Evolutionary conservation across 2,888 invertebrate genomes (phyloP), one percentile per base, ranked within the genome.

Genomic region (Pristionchus fissidentatus): DNA sequence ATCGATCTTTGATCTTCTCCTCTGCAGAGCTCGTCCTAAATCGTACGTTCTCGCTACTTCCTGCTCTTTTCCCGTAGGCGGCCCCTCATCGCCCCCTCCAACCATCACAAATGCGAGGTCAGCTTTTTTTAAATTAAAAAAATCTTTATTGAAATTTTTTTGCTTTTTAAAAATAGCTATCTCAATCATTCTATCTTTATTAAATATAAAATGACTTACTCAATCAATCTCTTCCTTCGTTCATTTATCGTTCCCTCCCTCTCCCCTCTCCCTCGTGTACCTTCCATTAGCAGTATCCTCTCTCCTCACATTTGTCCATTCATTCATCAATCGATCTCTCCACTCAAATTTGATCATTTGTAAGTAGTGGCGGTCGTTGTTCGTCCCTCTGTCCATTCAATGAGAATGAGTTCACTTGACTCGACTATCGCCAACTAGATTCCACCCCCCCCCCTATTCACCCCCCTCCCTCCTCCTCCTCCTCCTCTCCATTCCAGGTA

Each of bases 1-100:
- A 49, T 66, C 22, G 0, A 66, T 66, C 26, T 35, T 35, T 62
- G 35, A 1, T 38, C 32, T 66, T 66, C 1, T 13, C 8, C 66
- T 35, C 10, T 66, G 29, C 4, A 32, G 26, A 41, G 22, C 86
- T 43, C 87, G 89, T 57, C 89, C 89, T 46, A 89, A 89, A 83
- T 88, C 88, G 38, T 89, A 89, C 77, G 89, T 89, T 41, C 85
- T 89, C 83, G 89, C 89, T 70, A 89, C 89, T 49, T 88, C 88
- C 35, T 83, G 87, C 32, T 85, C 85, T 1, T 85, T 88, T 81
- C 87, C 88, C 15, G 87, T 84, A n/a, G 26, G 15, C 32, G 66
- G 57, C 15, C n/a, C n/a, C 1, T 8, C 26, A 8, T 57, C 57
- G 8, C 57, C 57, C n/a, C 57, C 3, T 57, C 57, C 57, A 22